Base-by-base conservation (phyloP, 1,140 invertebrate genomes). In the Ptiloglossa arizonensis region DNA sequence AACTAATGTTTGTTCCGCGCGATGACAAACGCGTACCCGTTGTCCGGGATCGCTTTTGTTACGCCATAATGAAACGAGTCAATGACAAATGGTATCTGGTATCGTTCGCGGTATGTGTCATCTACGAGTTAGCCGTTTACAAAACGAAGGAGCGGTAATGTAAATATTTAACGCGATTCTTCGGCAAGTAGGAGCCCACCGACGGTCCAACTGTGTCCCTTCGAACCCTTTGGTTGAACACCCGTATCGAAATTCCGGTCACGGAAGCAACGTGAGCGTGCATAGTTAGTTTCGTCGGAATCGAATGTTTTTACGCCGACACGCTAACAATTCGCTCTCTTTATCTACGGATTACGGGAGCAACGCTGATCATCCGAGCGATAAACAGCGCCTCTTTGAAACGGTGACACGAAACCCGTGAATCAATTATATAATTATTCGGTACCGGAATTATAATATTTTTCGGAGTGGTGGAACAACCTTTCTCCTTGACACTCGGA, bases 101-200 rank as follows among this genome's bases (percentile, higher is more conserved):
- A 5, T 13, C 24, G 15, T 8, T 2, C 9, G 38, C 22, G 3
- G 19, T 32, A 17, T 19, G 15, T 13, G 24, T 71, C 24, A 32
- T 35, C 38, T 46, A 17, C 5, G 38, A 38, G 1, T n/a, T 24
- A 48, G 0, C 22, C 17, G 1, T 13, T 24, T 35, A 74, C 46
- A 66, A 69, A 48, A 22, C n/a, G n/a, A n/a, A n/a, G 17, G 41
- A 44, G 22, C 29, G 17, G 46, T 41, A 2, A 3, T 5, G 46
- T 56, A 44, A 77, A 62, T 77, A 56, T 77, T 71, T 77, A 32
- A 35, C 56, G 19, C 1, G 57, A 19, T n/a, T 13, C 1, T n/a
- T 19, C 24, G 50, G 32, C 15, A n/a, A n/a, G n/a, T n/a, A n/a
- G n/a, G n/a, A n/a, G n/a, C n/a, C n/a, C n/a, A n/a, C n/a, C n/a